Base-by-base conservation (phyloP, 2,797 vertebrate genomes). In the Acanthis flammea region DNA sequence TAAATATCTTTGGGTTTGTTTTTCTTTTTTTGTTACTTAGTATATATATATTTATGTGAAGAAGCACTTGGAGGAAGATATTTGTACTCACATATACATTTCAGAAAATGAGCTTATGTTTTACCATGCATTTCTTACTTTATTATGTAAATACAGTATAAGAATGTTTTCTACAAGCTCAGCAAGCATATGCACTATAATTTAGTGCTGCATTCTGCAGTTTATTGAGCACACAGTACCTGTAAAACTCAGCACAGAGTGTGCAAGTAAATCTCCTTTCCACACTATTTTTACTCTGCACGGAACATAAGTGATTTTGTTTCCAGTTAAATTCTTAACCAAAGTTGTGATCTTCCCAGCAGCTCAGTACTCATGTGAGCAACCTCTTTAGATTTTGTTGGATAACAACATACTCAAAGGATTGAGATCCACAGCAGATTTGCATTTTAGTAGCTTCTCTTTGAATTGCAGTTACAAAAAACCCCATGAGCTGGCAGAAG, bases 1-100 rank as follows among this genome's bases (percentile, higher is more conserved):
- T 15, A 35, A 25, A 35, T 57, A 1, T 18, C 47, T 44, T 12
- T 22, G 0, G 4, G 18, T 19, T 33, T 25, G 1, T 18, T 31
- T 44, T 33, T 65, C 14, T 25, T 37, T 37, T 65, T 60, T 13
- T 5, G 21, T 42, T 58, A 33, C 4, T 35, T 61, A 10, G 2
- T 47, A 5, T 30, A 14, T 51, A 14, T 22, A 37, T 33, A 27
- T 82, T 83, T 19, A 21, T 14, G 14, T 53, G 22, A 55, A 55
- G 39, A 78, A 86, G 7, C 60, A 45, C 10, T 72, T 24, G 31
- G 18, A 82, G 9, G 9, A 68, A 33, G 33, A 31, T 28, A 24
- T 14, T 5, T 30, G 15, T 57, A 8, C 31, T 79, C 33, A 8
- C 3, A 23, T 42, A 35, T 1, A 37, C 7, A 35, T 63, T 82